Percentiles rank a stretch among this genome's conserved stretches.
Evolutionary conservation across 2,888 invertebrate species (phyloP).

Genomic region (Macroteleia sp.): DNA sequence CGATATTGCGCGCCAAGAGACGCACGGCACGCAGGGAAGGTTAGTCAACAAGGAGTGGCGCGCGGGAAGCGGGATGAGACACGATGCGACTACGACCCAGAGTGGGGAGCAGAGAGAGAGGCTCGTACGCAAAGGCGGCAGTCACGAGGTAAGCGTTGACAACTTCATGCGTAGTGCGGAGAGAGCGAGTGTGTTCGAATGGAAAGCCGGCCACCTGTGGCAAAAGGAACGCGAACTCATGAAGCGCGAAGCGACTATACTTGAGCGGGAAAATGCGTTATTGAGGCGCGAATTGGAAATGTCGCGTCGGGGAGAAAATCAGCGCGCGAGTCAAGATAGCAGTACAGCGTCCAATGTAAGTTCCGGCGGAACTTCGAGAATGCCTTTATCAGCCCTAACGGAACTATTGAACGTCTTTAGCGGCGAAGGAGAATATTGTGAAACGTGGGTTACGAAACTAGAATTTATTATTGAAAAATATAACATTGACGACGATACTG

Average conservation of each 20-base stretch:
- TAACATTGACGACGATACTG: neutral
- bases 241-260: neutral
- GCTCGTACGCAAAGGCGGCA: too few species aligned
- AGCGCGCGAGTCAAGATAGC: neutral
- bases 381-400: neutral
- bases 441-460: neutral
- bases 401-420: neutral
- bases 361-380: neutral
- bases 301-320: neutral
- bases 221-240: neutral
- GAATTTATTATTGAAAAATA: neutral
- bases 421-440: neutral
- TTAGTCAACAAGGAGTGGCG: neutral
- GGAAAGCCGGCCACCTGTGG: neutral
- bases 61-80: neutral
- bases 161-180: neutral
- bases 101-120: neutral
- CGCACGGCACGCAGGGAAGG: neutral
- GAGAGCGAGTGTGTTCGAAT: neutral
- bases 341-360: neutral
- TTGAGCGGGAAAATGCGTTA: neutral
- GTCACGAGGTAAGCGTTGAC: neutral
- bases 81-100: neutral
- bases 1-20: neutral
- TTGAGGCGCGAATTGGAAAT: neutral